These are phyloP conservation scores for Psittacula derbiana DNA, from an alignment of 2,797 vertebrate species.

Conservation along the genomic window DNA sequence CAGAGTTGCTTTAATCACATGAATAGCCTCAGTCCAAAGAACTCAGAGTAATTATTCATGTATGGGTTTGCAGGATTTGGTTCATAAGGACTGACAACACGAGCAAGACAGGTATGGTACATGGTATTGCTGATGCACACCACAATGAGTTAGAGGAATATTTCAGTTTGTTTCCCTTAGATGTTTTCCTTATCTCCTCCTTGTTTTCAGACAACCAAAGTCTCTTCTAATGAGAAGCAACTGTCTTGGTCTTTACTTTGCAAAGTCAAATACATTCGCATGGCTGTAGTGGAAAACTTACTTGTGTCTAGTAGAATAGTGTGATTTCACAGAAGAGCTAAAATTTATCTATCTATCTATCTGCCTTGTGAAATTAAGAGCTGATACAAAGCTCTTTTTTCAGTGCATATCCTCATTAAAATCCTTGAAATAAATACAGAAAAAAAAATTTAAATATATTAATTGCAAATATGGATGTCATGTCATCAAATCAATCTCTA, in stretches of 20 bases:
- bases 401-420: not conserved
- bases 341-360: not conserved
- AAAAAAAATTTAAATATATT: not conserved
- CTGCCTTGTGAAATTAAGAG: not conserved
- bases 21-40: not conserved
- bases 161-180: not conserved
- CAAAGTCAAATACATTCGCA: not conserved
- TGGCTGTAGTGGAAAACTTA: not conserved
- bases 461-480: not conserved
- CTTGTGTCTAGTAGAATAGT: not conserved
- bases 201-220: not conserved
- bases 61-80: not conserved
- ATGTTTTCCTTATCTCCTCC: not conserved
- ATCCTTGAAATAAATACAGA: constrained; percentile 1
- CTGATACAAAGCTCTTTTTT: not conserved
- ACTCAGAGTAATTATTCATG: not conserved
- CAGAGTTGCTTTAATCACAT: not conserved
- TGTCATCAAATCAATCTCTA: not conserved
- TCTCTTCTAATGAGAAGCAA: not conserved
- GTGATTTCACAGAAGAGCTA: not conserved
- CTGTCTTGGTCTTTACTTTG: not conserved
- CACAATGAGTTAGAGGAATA: not conserved
- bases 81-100: not conserved
- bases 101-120: not conserved
- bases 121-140: not conserved